Base-by-base conservation (phyloP, 2,113 vertebrate species). In the Sinocyclocheilus anshuiensis region DNA sequence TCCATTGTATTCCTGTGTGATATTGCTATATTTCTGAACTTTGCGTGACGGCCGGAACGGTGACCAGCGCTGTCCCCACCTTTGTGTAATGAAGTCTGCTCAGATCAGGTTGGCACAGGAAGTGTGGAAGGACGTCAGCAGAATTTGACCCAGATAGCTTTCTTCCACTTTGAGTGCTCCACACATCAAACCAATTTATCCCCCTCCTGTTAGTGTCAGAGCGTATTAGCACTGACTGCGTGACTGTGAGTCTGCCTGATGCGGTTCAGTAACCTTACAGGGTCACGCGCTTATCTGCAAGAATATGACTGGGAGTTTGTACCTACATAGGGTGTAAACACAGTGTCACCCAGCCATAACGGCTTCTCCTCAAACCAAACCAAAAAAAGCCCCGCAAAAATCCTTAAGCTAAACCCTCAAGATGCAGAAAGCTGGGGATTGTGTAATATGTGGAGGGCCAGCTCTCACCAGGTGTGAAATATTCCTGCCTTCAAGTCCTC, bases 111-210 rank as follows among this genome's bases (percentile, higher is more conserved):
- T 83, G 59, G 57, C 26, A 26, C 74, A 86, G 79, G 69, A 74
- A 75, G 77, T 83, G 85, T 83, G 45, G 55, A 50, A 82, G 74
- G 69, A 65, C 81, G 79, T 86, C 85, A 86, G 85, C 85, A 55
- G 85, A 86, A 86, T 86, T 83, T 82, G 78, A 83, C 79, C 85
- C 85, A 83, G 85, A 86, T 67, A 82, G 85, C 85, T 86, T 82
- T 86, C 72, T 42, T 82, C 78, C 85, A 67, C 79, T 82, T 86
- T 86, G 55, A 83, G 71, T 77, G 76, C 81, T 81, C 79, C 79
- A 81, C 85, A 86, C 79, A 86, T 86, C 79, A 86, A 86, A 86
- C 69, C 65, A 72, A 81, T 86, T 77, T 77, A 82, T 63, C 69
- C 85, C 85, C 77, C 85, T 86, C 79, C 79, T 75, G 78, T 75